Conservation (phyloP, 1,140 invertebrate genomes). For the Uloborus diversus region DNA sequence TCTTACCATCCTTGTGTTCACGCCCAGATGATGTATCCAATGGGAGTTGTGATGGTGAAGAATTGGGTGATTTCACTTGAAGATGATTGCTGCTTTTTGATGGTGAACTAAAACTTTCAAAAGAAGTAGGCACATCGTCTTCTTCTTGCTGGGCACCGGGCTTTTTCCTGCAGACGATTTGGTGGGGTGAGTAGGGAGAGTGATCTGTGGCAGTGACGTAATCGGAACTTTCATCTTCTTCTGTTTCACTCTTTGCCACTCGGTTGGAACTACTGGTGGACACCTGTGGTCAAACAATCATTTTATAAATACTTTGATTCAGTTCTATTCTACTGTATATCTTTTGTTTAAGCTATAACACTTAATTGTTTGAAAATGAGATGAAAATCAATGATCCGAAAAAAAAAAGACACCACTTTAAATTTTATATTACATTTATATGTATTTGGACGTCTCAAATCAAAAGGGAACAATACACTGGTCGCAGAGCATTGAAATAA, state of each 20-base stretch:
- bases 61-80: conserved; percentile 10
- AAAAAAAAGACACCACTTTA: too few relatives aligned
- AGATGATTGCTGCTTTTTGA: conserved; percentile 40
- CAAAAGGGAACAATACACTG: too few relatives aligned
- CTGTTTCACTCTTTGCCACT: conserved; percentile 67
- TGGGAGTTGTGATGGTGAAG: conserved; percentile 10
- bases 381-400: too few relatives aligned
- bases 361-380: too few relatives aligned
- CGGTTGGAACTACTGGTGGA: conserved; percentile 58
- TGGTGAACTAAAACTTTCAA: conserved; percentile 55
- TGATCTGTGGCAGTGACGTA: conserved; percentile 79
- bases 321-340: too few relatives aligned
- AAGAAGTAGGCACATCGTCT: conserved; percentile 27
- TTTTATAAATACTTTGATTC: too few relatives aligned
- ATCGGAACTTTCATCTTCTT: conserved; percentile 84
- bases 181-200: conserved; percentile 70
- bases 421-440: too few relatives aligned
- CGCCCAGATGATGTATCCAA: not conserved
- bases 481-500: too few relatives aligned
- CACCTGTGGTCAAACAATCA: conserved; percentile 4
- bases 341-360: too few relatives aligned
- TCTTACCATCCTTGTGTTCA: not conserved
- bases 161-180: conserved; percentile 59
- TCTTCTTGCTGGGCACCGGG: conserved; percentile 18
- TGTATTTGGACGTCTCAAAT: too few relatives aligned